Base-by-base conservation (phyloP, 2,113 vertebrate species). In the Tragelaphus strepsiceros region DNA sequence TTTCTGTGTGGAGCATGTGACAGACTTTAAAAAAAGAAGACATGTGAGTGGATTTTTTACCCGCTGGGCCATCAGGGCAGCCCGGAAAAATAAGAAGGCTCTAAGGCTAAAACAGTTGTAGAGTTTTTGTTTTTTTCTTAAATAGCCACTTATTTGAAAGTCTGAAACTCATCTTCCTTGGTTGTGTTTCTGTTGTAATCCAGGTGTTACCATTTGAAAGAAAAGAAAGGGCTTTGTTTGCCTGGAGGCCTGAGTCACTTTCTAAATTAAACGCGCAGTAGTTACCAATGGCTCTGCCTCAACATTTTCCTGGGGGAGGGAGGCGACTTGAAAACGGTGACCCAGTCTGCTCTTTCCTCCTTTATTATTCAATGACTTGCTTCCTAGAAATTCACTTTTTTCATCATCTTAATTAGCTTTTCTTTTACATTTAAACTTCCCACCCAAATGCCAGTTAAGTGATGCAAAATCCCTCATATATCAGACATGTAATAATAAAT, bases 151-250 rank as follows among this genome's bases (percentile, higher is more conserved):
- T 95, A 95, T 93, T 90, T 97, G 56, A 91, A 81, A 98, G 43
- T 71, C 28, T 85, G 39, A 71, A 93, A 19, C 67, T 90, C 81
- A 9, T 91, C 43, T 53, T 58, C 26, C 85, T 89, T 17, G 30
- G 64, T 85, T 93, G 49, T 95, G 35, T 78, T 96, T 80, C 93
- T 94, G 13, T 30, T 58, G 3, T 58, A 30, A 61, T 84, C 49
- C 53, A 95, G 32, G 12, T 96, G n/a, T 30, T 98, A 39, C 61
- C 91, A 16, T 82, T 91, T 54, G 98, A 96, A 94, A 90, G 80
- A 74, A 95, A 61, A 97, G 81, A 92, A 85, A 88, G 78, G 95
- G 53, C 86, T 67, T 71, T 84, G 94, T 97, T 84, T 98, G n/a
- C 94, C 32, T 67, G 96, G 90, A 96, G 58, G 28, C 32, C 62